Percentiles rank a stretch among this genome's conserved stretches.
phyloP scores from a whole-genome alignment of 2,888 invertebrate genomes.

The Auanema freiburgensis region DNA sequence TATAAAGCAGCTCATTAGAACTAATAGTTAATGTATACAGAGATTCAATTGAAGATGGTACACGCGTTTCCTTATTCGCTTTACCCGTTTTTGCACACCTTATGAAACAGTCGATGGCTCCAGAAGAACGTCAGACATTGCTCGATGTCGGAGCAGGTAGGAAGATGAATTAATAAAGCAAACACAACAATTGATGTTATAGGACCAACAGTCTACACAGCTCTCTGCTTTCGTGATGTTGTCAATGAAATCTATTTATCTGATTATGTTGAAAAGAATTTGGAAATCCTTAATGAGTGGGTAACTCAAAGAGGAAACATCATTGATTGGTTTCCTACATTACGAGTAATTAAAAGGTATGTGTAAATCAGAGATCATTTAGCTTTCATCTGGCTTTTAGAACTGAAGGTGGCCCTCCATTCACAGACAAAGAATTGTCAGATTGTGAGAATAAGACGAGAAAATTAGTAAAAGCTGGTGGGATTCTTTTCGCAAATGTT shows the following conservation, averaged over 20 bases:
- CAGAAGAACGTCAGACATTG: slow-evolving; percentile 40
- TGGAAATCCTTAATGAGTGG: slow-evolving; percentile 45
- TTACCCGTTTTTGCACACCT: slow-evolving; percentile 58
- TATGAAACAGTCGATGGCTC: slow-evolving; percentile 37
- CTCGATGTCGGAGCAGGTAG: slow-evolving; percentile 49
- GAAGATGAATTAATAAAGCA: slow-evolving; percentile 1
- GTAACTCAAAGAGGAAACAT: slow-evolving; percentile 22
- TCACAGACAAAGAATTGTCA: slow-evolving; percentile 22
- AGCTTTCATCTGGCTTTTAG: slow-evolving; percentile 18
- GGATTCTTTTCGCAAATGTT: slow-evolving; percentile 53
- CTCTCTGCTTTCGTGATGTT: slow-evolving; percentile 56
- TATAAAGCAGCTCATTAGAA: background rate
- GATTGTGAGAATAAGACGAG: slow-evolving; percentile 43
- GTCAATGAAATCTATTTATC: slow-evolving; percentile 49
- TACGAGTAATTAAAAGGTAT: slow-evolving; percentile 49
- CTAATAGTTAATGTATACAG: slow-evolving; percentile 27
- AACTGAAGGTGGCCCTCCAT: slow-evolving; percentile 43
- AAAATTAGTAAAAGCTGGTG: slow-evolving; percentile 34
- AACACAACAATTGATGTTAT: background rate
- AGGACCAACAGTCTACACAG: slow-evolving; percentile 59
- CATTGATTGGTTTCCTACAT: slow-evolving; percentile 51
- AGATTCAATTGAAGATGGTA: slow-evolving; percentile 53
- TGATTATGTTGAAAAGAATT: slow-evolving; percentile 52
- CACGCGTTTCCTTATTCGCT: slow-evolving; percentile 56
- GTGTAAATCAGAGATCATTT: background rate